Conservation (phyloP, 2,113 vertebrate species). For the Suncus etruscus region DNA sequence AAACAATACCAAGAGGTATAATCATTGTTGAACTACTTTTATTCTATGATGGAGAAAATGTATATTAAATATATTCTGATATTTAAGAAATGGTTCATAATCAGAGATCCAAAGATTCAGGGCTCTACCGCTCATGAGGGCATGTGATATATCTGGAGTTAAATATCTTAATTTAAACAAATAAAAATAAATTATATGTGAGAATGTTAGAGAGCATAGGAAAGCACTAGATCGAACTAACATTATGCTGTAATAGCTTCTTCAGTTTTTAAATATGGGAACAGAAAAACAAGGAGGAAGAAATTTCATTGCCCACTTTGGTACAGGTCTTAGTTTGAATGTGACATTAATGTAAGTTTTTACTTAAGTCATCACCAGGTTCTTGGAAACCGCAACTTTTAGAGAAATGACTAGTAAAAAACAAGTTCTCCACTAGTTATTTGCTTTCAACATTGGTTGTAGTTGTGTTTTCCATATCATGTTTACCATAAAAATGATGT, state of each 20-base stretch:
- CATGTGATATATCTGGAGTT: neutral
- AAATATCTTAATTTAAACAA: conserved; percentile 11
- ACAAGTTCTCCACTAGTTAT: neutral
- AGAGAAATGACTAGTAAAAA: neutral
- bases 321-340: neutral
- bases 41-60: neutral
- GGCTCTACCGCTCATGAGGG: neutral
- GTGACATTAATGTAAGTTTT: neutral
- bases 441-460: neutral
- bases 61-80: neutral
- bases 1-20: neutral
- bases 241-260: neutral
- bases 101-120: neutral
- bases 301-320: neutral
- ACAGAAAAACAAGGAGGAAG: neutral
- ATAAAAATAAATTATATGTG: neutral
- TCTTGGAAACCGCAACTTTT: neutral
- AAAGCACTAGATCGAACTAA: neutral
- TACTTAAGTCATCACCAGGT: neutral
- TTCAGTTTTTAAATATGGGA: neutral
- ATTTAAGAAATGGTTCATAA: neutral
- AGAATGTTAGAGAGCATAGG: neutral
- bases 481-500: neutral
- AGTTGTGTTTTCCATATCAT: neutral
- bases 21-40: neutral